Evolutionary conservation across 1,140 invertebrate genomes (phyloP).

Genomic region (Daktulosphaira vitifoliae): DNA sequence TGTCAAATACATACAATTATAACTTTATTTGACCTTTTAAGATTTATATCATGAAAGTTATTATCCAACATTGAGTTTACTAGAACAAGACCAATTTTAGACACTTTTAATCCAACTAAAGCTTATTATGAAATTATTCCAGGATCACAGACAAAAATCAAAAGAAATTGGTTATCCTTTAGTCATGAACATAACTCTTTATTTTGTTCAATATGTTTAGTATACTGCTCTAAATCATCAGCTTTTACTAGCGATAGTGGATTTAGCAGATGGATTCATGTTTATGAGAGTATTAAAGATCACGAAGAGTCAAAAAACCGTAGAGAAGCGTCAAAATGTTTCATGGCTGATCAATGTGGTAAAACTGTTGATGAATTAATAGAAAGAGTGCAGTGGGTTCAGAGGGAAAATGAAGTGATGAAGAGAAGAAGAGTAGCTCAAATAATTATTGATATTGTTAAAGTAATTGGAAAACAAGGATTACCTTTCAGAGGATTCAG

Average conservation of each 20-base stretch:
- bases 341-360: no score
- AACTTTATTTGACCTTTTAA: no score
- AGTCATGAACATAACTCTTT: not conserved
- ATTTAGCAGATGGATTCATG: not conserved
- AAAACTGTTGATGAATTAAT: conserved; percentile 3
- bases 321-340: not conserved
- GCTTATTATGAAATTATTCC: not conserved
- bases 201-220: not conserved
- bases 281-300: conserved; percentile 4
- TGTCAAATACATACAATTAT: no score
- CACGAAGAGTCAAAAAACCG: conserved; percentile 1
- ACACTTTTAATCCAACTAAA: not conserved
- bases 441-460: no score
- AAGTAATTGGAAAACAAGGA: no score
- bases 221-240: not conserved
- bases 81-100: no score
- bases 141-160: not conserved
- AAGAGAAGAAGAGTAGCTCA: no score
- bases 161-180: not conserved
- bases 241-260: not conserved
- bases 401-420: no score
- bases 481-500: no score
- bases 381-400: not conserved
- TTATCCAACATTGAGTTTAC: no score
- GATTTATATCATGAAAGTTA: no score